Evolutionary conservation across 2,113 vertebrate genomes (phyloP).

Genomic region (Psophia crepitans): DNA sequence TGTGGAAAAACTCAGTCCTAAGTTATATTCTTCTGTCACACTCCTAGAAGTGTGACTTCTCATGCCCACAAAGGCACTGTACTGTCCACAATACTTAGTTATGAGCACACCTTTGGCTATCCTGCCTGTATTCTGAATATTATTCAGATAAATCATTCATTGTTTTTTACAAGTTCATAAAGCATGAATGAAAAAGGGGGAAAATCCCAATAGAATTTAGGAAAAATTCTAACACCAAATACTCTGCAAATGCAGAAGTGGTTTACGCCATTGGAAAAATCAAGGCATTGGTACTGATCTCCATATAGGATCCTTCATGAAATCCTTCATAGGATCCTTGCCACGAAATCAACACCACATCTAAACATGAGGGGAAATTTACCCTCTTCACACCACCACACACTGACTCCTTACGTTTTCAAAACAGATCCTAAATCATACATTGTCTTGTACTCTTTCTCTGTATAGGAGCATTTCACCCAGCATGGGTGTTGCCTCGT

Average conservation of each 20-base stretch:
- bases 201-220: accelerated
- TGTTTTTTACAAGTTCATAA: not conserved
- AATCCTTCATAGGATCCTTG: too few relatives aligned
- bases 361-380: not conserved
- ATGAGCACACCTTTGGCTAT: not conserved
- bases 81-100: not conserved
- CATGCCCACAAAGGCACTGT: not conserved
- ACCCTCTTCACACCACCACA: not conserved
- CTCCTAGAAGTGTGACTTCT: not conserved
- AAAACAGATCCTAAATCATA: not conserved
- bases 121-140: not conserved
- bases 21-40: not conserved
- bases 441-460: not conserved
- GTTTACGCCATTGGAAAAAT: not conserved
- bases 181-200: not conserved
- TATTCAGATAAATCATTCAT: not conserved
- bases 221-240: accelerated
- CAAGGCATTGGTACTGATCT: not conserved
- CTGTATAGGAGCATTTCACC: not conserved
- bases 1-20: not conserved
- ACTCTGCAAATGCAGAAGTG: not conserved
- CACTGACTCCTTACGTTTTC: not conserved
- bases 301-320: not conserved
- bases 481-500: not conserved
- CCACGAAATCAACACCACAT: not conserved